These are phyloP conservation scores for Seira musarum DNA, from an alignment of 2,888 invertebrate species.

Conservation along the genomic window DNA sequence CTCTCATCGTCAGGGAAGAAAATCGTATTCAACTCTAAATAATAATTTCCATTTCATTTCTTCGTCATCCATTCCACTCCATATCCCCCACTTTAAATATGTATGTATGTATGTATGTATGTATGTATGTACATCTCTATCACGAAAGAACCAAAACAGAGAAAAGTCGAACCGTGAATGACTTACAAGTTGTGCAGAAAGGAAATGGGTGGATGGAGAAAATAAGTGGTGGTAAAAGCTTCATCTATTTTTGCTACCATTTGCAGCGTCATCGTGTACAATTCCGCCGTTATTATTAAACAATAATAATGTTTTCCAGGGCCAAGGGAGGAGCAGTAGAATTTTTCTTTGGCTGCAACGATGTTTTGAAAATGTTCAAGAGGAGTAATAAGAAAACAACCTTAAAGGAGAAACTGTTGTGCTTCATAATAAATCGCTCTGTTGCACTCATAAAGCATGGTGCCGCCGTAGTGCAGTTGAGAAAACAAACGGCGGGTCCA, in stretches of 20 bases:
- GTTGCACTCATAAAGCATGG: constrained; percentile 41
- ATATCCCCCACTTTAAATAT: background rate
- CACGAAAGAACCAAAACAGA: background rate
- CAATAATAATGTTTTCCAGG: no score
- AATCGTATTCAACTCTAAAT: background rate
- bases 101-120: no score
- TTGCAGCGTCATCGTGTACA: background rate
- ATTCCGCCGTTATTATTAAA: background rate
- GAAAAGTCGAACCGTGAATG: background rate
- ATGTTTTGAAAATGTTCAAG: no score
- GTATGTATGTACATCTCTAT: background rate
- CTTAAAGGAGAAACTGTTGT: constrained; percentile 31
- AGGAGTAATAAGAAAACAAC: background rate
- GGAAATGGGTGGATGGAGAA: background rate
- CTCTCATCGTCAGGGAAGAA: background rate
- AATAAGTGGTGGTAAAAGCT: background rate
- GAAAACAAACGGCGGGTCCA: no score
- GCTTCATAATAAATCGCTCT: constrained; percentile 38
- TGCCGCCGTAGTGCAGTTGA: constrained; percentile 26
- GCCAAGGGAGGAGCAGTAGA: background rate
- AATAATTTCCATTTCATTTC: background rate
- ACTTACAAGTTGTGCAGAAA: background rate
- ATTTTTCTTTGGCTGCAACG: background rate
- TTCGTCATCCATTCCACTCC: background rate
- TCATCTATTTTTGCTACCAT: background rate